phyloP scores from a whole-genome alignment of 2,113 vertebrate species.

The Pardalotus punctatus region DNA sequence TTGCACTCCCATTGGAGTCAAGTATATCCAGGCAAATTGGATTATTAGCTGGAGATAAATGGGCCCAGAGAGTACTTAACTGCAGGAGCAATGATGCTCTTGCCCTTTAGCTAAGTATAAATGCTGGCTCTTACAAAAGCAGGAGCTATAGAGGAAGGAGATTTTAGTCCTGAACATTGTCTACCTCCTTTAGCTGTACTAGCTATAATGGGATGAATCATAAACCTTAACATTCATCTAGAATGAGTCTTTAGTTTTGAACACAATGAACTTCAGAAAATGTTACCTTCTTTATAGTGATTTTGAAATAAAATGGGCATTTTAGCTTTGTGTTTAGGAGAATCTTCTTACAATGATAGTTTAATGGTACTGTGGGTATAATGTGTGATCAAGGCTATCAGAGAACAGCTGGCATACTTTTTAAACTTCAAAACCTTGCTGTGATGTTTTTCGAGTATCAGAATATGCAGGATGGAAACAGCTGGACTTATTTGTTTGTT shows the following conservation, averaged over 20 bases:
- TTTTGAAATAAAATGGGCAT: neutral
- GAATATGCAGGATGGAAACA: neutral
- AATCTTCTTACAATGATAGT: neutral
- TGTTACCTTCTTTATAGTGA: neutral
- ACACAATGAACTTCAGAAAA: neutral
- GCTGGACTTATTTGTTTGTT: neutral
- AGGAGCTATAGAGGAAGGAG: neutral
- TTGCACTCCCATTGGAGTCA: constrained; percentile 14
- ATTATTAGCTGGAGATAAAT: constrained; percentile 47
- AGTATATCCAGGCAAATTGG: constrained; percentile 15
- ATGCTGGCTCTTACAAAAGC: neutral
- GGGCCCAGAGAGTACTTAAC: constrained; percentile 23
- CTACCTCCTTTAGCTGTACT: neutral
- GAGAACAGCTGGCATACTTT: neutral
- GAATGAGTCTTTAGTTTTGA: neutral
- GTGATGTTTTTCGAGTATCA: neutral
- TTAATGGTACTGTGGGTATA: neutral
- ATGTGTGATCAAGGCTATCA: neutral
- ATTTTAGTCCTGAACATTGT: neutral
- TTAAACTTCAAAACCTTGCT: neutral
- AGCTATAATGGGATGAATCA: neutral
- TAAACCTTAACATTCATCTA: neutral
- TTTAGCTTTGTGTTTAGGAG: neutral
- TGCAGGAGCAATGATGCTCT: neutral
- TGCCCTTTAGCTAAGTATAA: constrained; percentile 3